Evolutionary conservation across 2,888 invertebrate species (phyloP), one percentile per base, ranked within the genome.

Genomic region (Pasiphila rectangulata): DNA sequence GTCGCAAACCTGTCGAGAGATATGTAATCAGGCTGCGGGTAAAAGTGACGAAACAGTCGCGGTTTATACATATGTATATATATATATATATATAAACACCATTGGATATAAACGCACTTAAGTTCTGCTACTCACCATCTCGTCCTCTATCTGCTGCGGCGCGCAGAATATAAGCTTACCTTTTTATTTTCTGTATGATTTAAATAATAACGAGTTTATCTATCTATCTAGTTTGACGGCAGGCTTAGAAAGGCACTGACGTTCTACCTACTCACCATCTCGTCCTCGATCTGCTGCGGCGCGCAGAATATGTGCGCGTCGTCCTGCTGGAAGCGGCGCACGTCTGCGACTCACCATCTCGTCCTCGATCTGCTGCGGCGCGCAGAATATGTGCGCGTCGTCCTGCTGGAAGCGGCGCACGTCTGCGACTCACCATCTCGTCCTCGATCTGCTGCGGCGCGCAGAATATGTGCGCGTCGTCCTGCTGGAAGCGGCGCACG

Each of bases 381-480:
- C 90, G 74, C 99, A 99, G 91, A 99, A 99, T 43, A 99, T 98
- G 69, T 99, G 99, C 12, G 99, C 99, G 83, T 99, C 99, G 80
- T 99, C 99, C 76, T 99, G 99, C 73, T 99, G 98, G 91, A 99
- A 99, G 42, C 99, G 92, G 0, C 99, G 91, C n/a, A 98, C 98
- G 51, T 98, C 90, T 1, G 98, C 99, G n/a, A 99, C n/a, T n/a
- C n/a, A n/a, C n/a, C n/a, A n/a, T n/a, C n/a, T n/a, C n/a, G 20
- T 90, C 75, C 66, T 94, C 94, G 51, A 99, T 97, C 79, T 98
- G 94, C 41, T 96, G 95, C 0, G 92, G 92, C 2, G 96, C 90
- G 74, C 99, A 99, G 91, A 99, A 99, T 43, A 99, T 98, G 69
- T 99, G 99, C 12, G 99, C 99, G 83, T 99, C 99, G 80, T 99